Evolutionary conservation across 2,797 vertebrate species (phyloP).

Genomic region (Tokudaia tokunoshimensis): DNA sequence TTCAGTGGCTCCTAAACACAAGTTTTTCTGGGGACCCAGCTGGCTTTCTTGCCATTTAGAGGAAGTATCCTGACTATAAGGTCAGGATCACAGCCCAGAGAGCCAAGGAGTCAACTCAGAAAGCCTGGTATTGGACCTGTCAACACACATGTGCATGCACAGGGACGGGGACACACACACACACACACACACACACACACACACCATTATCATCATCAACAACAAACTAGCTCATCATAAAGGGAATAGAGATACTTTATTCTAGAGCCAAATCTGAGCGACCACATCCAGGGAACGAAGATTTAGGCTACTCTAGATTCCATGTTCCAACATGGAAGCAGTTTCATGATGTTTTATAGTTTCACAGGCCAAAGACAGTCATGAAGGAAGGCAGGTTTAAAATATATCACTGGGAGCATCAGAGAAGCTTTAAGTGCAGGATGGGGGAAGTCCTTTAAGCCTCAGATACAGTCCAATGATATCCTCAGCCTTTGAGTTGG

Average conservation of each 20-base stretch:
- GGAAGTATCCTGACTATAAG: not conserved
- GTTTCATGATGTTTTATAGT: not conserved
- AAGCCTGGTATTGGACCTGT: not conserved
- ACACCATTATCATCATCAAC: not conserved
- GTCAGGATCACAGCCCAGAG: not conserved
- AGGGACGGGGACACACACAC: not conserved
- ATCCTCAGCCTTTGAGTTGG: not conserved
- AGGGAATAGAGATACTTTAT: not conserved
- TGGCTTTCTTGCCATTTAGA: not conserved
- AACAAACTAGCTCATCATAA: not conserved
- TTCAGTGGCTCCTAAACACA: not conserved
- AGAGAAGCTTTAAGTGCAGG: too few species aligned
- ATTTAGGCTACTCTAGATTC: too few species aligned
- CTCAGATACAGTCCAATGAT: not conserved
- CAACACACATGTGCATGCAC: not conserved
- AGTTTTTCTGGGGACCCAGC: not conserved
- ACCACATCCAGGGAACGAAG: not conserved
- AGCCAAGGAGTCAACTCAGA: not conserved
- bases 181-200: not conserved
- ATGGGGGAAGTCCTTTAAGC: not conserved
- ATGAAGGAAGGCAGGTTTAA: not conserved
- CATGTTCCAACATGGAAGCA: not conserved
- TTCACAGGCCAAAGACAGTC: not conserved
- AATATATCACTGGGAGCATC: not conserved
- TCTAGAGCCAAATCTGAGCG: not conserved